phyloP scores from a whole-genome alignment of 2,113 vertebrate species.

The Saccopteryx leptura region DNA sequence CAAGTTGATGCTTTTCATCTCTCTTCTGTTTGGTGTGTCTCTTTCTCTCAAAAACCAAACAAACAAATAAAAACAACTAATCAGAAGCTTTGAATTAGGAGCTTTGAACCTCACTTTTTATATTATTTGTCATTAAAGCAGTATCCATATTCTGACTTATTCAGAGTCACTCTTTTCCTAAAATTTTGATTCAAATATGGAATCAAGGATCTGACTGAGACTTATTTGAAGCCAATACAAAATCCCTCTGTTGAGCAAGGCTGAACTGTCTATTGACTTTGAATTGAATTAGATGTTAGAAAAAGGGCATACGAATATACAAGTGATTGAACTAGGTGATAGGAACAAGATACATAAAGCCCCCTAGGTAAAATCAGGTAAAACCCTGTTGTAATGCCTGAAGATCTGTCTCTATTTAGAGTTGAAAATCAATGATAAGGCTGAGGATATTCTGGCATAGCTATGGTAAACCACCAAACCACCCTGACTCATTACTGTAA shows the following conservation, averaged over 20 bases:
- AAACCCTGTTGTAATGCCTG: background rate
- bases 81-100: conserved; percentile 33
- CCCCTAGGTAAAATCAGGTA: background rate
- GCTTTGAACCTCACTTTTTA: conserved; percentile 7
- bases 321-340: background rate
- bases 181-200: conserved; percentile 4
- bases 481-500: background rate
- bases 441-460: background rate
- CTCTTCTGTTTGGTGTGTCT: too few species aligned
- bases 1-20: too few species aligned
- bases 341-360: background rate
- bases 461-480: background rate
- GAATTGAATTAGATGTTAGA: background rate
- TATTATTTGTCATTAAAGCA: background rate
- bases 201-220: background rate
- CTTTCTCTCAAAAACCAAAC: too few species aligned
- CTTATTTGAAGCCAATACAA: background rate
- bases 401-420: background rate
- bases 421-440: background rate
- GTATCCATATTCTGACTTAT: background rate
- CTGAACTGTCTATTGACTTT: background rate
- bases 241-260: background rate
- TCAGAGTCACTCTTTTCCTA: background rate
- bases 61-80: background rate
- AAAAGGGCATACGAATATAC: background rate